Percentiles rank a stretch among this genome's conserved stretches.
Evolutionary conservation across 2,113 vertebrate genomes (phyloP).

Genomic region (Lagenorhynchus albirostris): DNA sequence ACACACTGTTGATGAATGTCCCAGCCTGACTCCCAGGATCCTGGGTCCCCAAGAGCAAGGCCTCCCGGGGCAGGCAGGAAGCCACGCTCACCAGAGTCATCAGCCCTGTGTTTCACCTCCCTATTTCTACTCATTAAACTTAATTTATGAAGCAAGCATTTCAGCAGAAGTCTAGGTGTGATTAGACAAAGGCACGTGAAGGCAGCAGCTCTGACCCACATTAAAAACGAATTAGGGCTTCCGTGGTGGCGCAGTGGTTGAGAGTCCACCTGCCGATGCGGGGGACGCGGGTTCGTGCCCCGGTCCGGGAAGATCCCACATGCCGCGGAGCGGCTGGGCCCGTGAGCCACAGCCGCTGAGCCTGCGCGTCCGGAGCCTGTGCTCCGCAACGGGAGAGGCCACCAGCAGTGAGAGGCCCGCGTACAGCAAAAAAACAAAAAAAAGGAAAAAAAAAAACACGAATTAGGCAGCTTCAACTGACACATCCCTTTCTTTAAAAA

Average conservation of each 20-base stretch:
- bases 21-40: not conserved
- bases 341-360: too few relatives aligned
- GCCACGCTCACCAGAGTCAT: not conserved
- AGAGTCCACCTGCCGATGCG: too few relatives aligned
- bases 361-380: too few relatives aligned
- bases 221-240: slow-evolving; percentile 44
- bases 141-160: slow-evolving; percentile 58
- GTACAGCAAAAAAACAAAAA: too few relatives aligned
- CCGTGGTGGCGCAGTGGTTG: too few relatives aligned
- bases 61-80: not conserved
- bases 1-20: not conserved
- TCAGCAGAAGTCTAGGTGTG: slow-evolving; percentile 72
- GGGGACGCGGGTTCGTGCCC: too few relatives aligned
- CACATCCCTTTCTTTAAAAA: slow-evolving; percentile 29
- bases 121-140: slow-evolving; percentile 67
- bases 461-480: slow-evolving; percentile 49
- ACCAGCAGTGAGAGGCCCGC: too few relatives aligned
- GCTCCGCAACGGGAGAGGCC: too few relatives aligned
- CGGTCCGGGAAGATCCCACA: too few relatives aligned
- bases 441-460: not conserved
- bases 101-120: slow-evolving; percentile 47
- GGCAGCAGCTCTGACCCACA: slow-evolving; percentile 58
- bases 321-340: too few relatives aligned
- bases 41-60: not conserved
- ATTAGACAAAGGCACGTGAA: slow-evolving; percentile 21